Conservation (phyloP, 2,113 vertebrate genomes). For the Nettapus auritus region DNA sequence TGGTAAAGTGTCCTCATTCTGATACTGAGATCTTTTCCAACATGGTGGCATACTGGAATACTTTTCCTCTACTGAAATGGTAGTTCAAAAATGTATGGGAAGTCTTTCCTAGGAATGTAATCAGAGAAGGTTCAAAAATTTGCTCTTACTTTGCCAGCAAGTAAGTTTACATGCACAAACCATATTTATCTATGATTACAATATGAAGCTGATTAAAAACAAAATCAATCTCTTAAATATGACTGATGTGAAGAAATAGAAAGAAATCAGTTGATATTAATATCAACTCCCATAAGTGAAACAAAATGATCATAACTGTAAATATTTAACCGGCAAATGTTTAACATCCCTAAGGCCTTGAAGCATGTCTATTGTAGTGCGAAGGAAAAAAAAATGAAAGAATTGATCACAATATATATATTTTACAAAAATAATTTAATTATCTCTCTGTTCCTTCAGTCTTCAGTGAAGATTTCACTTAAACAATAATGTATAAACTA, state of each 20-base stretch:
- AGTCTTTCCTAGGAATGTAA: neutral
- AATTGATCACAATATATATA: neutral
- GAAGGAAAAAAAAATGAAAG: neutral
- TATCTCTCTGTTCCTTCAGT: neutral
- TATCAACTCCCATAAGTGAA: neutral
- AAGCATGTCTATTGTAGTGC: neutral
- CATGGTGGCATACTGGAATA: neutral
- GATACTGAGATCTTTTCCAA: neutral
- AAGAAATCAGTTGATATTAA: conserved; percentile 8
- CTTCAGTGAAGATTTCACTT: neutral
- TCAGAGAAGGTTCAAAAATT: neutral
- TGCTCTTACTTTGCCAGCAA: neutral
- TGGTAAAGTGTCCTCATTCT: neutral
- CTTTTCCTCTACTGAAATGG: neutral
- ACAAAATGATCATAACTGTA: conserved; percentile 3
- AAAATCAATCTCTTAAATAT: conserved; percentile 32
- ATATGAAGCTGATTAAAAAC: conserved; percentile 38
- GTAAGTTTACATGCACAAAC: neutral
- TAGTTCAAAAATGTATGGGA: neutral
- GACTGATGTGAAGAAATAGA: neutral
- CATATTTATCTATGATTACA: neutral
- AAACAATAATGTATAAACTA: neutral
- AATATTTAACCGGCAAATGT: neutral
- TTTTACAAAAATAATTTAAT: neutral
- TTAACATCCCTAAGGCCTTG: neutral